Conservation (phyloP, 2,113 vertebrate species). For the Ciconia stormi region DNA sequence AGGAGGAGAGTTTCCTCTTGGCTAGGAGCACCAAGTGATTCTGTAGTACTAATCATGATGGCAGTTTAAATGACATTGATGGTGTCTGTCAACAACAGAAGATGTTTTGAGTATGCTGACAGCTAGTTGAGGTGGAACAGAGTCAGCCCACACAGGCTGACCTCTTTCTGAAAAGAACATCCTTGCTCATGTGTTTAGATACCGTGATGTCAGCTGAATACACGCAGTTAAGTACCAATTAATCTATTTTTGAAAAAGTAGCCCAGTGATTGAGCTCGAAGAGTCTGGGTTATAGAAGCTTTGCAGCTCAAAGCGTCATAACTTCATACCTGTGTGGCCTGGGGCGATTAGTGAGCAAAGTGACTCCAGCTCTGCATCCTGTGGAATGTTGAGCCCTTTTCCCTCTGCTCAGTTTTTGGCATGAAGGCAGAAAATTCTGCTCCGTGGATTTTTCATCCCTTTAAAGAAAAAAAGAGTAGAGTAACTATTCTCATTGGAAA, state of each 20-base stretch:
- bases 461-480: neutral
- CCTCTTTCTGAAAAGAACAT: neutral
- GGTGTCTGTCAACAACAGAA: neutral
- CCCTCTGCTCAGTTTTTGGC: neutral
- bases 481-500: neutral
- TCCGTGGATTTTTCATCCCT: neutral
- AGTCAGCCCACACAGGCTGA: neutral
- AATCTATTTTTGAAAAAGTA: neutral
- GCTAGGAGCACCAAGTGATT: neutral
- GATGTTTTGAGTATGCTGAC: neutral
- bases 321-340: neutral
- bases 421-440: neutral
- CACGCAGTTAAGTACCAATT: neutral
- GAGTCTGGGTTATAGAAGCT: neutral
- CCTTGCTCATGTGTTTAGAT: neutral
- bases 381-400: neutral
- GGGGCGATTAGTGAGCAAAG: rapidly evolving
- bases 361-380: neutral
- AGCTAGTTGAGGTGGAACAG: neutral
- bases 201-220: neutral
- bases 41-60: neutral
- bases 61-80: neutral
- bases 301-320: neutral
- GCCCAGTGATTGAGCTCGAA: neutral
- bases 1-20: neutral